These are phyloP conservation scores for Thunnus thynnus DNA, from an alignment of 2,113 vertebrate genomes.

Conservation along the genomic window DNA sequence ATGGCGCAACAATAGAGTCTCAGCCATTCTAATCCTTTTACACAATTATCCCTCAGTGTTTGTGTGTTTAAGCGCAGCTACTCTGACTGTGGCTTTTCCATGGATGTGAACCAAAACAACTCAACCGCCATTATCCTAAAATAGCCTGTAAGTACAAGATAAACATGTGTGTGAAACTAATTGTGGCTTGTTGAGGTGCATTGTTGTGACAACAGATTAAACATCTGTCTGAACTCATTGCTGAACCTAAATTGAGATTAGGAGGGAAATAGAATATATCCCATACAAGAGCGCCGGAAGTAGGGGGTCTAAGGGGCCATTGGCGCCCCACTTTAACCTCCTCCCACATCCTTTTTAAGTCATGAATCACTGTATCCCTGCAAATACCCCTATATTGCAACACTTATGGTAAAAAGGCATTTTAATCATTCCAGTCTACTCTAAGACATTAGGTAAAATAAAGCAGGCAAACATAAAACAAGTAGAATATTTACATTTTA, in stretches of 20 bases:
- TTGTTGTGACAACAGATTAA: constrained; percentile 79
- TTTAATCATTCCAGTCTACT: no score
- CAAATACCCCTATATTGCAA: no score
- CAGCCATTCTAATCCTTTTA: constrained; percentile 69
- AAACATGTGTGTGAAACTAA: constrained; percentile 77
- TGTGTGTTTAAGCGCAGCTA: constrained; percentile 69
- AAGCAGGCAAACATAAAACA: no score
- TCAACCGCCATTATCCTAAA: constrained; percentile 71
- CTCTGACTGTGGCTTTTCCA: constrained; percentile 68
- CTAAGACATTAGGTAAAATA: no score
- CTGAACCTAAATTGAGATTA: constrained; percentile 61
- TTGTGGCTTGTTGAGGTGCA: constrained; percentile 58
- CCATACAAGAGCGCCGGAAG: neutral
- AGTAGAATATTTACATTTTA: no score
- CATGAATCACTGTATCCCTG: no score
- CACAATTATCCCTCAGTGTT: constrained; percentile 67
- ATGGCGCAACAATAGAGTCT: constrained; percentile 68
- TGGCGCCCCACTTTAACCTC: no score
- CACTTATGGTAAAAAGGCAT: no score
- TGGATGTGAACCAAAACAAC: constrained; percentile 71
- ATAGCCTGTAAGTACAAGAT: constrained; percentile 72
- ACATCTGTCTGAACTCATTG: constrained; percentile 68
- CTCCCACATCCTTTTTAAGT: no score
- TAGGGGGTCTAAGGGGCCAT: no score
- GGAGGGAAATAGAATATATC: constrained; percentile 66